Evolutionary conservation across 1,140 invertebrate species (phyloP), one percentile per base, ranked within the genome.

Genomic region (Trachelipus rathkii): DNA sequence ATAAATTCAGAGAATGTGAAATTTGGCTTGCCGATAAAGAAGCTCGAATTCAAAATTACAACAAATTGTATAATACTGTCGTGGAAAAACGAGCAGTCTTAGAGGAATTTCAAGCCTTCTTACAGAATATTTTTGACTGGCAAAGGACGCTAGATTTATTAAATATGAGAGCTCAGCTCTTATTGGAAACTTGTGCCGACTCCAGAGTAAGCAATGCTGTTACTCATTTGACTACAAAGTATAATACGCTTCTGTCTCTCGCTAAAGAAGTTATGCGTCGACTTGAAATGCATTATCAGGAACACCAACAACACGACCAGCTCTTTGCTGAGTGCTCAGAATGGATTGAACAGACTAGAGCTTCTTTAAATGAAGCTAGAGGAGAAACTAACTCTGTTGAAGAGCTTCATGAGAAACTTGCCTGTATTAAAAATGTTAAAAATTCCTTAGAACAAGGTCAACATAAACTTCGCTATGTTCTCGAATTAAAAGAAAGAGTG

Each of bases 181-280:
- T 97, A 19, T 84, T 96, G 10, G 94, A 97, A 85, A 95, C 93
- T 0, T 97, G 95, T 83, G 91, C 94, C 23, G 95, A 98, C 83
- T 95, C 95, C 0, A 88, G 95, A 79, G 91, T 98, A 50, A 96
- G 95, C 11, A 97, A 96, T 86, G 93, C 92, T 10, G 92, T 98
- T 45, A 96, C 95, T 45, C 94, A 97, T 84, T 85, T 98, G 15
- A 94, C 95, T 0, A 96, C 94, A 0, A 96, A 96, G 84, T 97
- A 97, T 82, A 96, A 96, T 84, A 91, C 93, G 0, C 86, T 97
- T n/a, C 84, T 96, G 23, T 94, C 94, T 0, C 83, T 95, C 19
- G 93, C 95, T 11, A 98, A 97, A 86, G 95, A 96, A 87, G 91
- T 95, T 13, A 95, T 96, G 93, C 88, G 94, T 82, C 88, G 93